Base-by-base conservation (phyloP, 2,113 vertebrate species). In the Carassius gibelio region DNA sequence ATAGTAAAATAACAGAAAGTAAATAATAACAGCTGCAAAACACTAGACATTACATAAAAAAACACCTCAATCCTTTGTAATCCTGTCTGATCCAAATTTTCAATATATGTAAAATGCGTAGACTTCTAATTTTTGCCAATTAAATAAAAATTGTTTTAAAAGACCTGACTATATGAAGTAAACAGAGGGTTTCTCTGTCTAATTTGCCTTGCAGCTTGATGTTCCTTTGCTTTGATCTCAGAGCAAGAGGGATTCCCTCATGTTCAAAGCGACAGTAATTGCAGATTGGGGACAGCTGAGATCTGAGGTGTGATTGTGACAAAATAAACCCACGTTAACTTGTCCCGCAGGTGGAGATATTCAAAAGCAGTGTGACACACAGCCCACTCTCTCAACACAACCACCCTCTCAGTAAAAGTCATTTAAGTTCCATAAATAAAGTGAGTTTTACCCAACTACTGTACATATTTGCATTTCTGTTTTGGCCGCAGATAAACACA, bases 191-290 rank as follows among this genome's bases (percentile, higher is more conserved):
- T 21, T 85, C 69, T 55, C 66, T 50, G 34, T 59, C 36, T 50
- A 50, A 57, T 74, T 66, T 78, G 50, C 75, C 23, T 85, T 74
- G 36, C 17, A 15, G n/a, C 50, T 57, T 59, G 8, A 14, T 45
- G n/a, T 55, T 79, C 9, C 10, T 79, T 13, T 15, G 34, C 84
- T 80, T 85, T 72, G 66, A 85, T 85, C 50, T 72, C 21, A 3
- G 66, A 72, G n/a, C 30, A 79, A 64, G 42, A 69, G 62, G 76
- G 84, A 61, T 80, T 72, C 69, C 76, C 62, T 71, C 66, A 50
- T 17, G 64, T 72, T 61, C 55, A 66, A 13, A 61, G 55, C 21
- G n/a, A 59, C 57, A 21, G 57, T 8, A 45, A 62, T 48, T 36
- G 36, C 36, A 72, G 59, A 45, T 74, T 26, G 69, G 36, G 83